phyloP scores from a whole-genome alignment of 2,113 vertebrate species.

The Prietella phreatophila region DNA sequence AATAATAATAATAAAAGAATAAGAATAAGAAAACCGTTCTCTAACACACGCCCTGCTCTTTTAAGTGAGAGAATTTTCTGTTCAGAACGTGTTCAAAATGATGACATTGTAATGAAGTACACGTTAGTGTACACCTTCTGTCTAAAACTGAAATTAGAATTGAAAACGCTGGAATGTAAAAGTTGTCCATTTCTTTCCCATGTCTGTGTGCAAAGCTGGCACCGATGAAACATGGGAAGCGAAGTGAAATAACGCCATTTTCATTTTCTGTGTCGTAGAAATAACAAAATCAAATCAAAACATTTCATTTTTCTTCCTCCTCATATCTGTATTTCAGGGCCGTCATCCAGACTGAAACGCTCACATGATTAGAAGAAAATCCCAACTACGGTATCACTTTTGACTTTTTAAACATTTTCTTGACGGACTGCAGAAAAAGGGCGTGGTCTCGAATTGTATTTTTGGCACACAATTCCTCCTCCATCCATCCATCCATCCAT shows the following conservation, averaged over 20 bases:
- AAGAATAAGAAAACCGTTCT: background rate
- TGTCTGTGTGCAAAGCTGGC: background rate
- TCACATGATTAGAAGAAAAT: background rate
- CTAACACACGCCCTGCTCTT: no score
- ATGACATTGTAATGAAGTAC: background rate
- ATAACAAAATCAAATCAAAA: no score
- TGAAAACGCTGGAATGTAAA: background rate
- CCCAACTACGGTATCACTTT: background rate
- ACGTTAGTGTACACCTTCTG: no score
- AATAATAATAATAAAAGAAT: background rate
- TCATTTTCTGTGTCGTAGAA: no score
- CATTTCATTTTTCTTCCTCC: no score
- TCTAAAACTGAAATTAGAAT: background rate
- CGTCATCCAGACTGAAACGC: no score
- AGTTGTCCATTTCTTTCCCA: background rate
- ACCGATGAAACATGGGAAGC: background rate
- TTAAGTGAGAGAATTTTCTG: background rate
- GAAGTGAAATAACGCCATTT: no score
- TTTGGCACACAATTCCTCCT: no score
- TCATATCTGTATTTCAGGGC: no score
- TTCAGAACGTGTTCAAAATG: background rate
- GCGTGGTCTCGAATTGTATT: no score
- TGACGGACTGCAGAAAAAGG: background rate
- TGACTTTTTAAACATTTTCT: background rate
- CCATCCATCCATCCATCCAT: no score